These are phyloP conservation scores for Tamandua tetradactyla DNA, from an alignment of 2,797 vertebrate genomes.

Conservation along the genomic window DNA sequence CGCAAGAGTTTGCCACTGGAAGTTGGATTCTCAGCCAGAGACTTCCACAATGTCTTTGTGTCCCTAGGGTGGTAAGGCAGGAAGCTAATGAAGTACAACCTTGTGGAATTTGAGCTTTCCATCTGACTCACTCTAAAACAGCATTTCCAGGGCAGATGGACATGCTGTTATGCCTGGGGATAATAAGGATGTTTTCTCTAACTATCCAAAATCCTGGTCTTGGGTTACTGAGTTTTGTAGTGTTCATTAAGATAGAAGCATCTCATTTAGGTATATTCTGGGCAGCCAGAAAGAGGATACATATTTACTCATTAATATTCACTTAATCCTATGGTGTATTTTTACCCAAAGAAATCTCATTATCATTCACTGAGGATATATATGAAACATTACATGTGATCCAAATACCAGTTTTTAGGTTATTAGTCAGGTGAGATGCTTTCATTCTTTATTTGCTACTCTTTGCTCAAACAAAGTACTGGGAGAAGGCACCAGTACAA, in stretches of 20 bases:
- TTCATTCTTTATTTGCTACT: neutral
- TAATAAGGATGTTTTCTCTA: neutral
- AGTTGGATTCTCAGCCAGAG: constrained; percentile 68
- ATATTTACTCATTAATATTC: neutral
- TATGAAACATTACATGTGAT: neutral
- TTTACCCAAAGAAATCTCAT: neutral
- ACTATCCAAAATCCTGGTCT: neutral
- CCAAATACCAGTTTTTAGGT: constrained; percentile 19
- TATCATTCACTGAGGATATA: neutral
- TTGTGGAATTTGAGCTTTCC: neutral
- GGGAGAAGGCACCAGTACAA: neutral
- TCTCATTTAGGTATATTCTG: neutral
- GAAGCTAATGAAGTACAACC: neutral
- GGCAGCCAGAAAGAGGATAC: neutral
- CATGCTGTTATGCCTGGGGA: neutral
- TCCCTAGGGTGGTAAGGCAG: constrained; percentile 57
- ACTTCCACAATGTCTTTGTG: constrained; percentile 73
- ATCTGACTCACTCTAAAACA: neutral
- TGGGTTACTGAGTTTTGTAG: neutral
- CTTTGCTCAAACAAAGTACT: constrained; percentile 2
- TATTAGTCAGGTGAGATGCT: neutral
- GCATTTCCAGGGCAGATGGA: neutral
- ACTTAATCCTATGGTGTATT: neutral
- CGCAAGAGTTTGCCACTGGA: constrained; percentile 62
- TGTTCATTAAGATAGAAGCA: neutral